phyloP scores from a whole-genome alignment of 1,140 invertebrate species.

The Chironomus striatipennis region DNA sequence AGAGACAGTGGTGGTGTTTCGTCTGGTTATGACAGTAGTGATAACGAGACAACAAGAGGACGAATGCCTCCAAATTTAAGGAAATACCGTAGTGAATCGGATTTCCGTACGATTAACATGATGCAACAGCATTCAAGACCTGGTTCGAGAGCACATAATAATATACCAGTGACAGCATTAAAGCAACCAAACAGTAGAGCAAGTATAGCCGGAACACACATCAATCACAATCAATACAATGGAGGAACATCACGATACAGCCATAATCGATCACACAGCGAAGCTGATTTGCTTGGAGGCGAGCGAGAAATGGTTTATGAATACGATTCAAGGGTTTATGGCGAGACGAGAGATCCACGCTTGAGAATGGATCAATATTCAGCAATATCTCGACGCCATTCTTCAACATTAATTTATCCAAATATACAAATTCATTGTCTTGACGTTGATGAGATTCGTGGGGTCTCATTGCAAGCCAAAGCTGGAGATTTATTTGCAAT shows the following conservation, averaged over 20 bases:
- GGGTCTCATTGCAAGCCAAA: slow-evolving; percentile 71
- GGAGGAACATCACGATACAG: slow-evolving; percentile 36
- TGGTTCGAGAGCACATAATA: slow-evolving; percentile 34
- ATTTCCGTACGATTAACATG: slow-evolving; percentile 53
- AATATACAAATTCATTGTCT: slow-evolving; percentile 56
- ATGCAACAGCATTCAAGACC: slow-evolving; percentile 38
- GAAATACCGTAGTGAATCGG: slow-evolving; percentile 70
- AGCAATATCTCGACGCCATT: slow-evolving; percentile 34
- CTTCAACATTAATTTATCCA: slow-evolving; percentile 45
- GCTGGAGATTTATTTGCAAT: slow-evolving; percentile 85
- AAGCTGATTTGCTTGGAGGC: slow-evolving; percentile 36
- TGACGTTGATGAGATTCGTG: slow-evolving; percentile 51
- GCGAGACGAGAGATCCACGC: slow-evolving; percentile 32
- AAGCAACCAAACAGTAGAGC: slow-evolving; percentile 38
- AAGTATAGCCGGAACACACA: slow-evolving; percentile 36
- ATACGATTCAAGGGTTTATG: slow-evolving; percentile 34
- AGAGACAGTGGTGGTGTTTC: slow-evolving; percentile 48
- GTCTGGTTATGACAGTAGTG: slow-evolving; percentile 79
- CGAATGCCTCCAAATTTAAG: slow-evolving; percentile 47
- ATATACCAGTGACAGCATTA: slow-evolving; percentile 33
- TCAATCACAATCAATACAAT: slow-evolving; percentile 25
- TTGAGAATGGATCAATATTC: slow-evolving; percentile 36
- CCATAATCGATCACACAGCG: slow-evolving; percentile 39
- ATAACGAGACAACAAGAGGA: slow-evolving; percentile 56
- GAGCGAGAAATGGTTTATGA: slow-evolving; percentile 29